Evolutionary conservation across 2,113 vertebrate genomes (phyloP).

Genomic region (Brachypodius melanocephalos): DNA sequence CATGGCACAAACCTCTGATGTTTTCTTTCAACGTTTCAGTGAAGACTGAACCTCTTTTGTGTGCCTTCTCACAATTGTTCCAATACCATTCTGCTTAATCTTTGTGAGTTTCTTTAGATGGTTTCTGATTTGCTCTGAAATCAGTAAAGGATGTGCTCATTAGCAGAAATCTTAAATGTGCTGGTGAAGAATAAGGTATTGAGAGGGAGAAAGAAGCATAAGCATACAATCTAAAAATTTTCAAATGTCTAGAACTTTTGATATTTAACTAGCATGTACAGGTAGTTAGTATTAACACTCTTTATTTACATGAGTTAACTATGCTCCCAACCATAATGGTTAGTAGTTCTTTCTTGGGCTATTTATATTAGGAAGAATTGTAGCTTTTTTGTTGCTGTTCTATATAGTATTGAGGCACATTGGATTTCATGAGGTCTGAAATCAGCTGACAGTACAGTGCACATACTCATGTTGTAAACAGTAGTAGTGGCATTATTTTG

Average conservation of each 20-base stretch:
- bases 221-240: background rate
- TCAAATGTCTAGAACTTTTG: background rate
- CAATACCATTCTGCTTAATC: background rate
- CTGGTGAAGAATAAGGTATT: background rate
- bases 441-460: background rate
- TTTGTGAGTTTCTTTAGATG: background rate
- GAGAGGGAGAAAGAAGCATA: background rate
- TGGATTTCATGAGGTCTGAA: conserved; percentile 64
- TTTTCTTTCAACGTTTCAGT: background rate
- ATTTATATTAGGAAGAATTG: conserved; percentile 20
- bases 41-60: background rate
- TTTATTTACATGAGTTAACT: background rate
- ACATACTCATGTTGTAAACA: background rate
- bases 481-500: background rate
- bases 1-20: background rate
- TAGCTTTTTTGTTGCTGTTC: background rate
- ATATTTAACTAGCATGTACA: background rate
- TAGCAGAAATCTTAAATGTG: background rate
- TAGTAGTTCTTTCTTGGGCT: conserved; percentile 53
- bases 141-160: background rate
- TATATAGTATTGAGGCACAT: conserved; percentile 5
- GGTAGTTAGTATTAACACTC: background rate
- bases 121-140: background rate
- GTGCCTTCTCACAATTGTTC: background rate
- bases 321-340: background rate